Conservation (phyloP, 2,113 vertebrate species). For the Tachysurus fulvidraco region DNA sequence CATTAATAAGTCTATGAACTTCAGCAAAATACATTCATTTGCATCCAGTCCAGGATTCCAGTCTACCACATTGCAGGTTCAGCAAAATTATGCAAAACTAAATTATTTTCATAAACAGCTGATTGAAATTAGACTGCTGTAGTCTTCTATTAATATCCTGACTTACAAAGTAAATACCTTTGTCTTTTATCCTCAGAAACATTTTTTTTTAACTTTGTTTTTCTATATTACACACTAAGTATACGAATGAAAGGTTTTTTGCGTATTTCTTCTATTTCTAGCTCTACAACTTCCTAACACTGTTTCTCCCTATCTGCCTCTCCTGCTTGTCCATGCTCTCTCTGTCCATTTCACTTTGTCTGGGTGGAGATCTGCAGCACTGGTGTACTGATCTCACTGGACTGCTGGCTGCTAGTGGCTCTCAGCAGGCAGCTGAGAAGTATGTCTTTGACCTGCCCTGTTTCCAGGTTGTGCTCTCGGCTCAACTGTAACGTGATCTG, state of each 20-base stretch:
- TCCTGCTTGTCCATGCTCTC: slow-evolving; percentile 59
- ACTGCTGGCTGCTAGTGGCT: slow-evolving; percentile 81
- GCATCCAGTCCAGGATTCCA: not conserved
- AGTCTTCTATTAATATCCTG: not conserved
- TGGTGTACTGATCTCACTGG: slow-evolving; percentile 91
- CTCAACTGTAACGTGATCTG: slow-evolving; percentile 91
- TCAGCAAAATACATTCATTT: not conserved
- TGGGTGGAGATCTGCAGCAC: slow-evolving; percentile 88
- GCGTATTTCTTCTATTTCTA: not conserved
- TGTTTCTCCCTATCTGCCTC: slow-evolving; percentile 57
- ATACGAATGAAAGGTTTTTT: not conserved
- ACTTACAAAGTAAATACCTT: not conserved
- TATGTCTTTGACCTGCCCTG: slow-evolving; percentile 88
- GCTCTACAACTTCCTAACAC: not conserved
- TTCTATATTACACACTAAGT: not conserved
- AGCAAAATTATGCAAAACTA: not conserved
- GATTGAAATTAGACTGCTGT: not conserved
- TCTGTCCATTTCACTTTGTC: slow-evolving; percentile 20
- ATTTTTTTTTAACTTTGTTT: not conserved
- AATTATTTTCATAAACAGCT: not conserved
- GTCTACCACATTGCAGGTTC: not conserved
- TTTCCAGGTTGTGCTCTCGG: slow-evolving; percentile 87
- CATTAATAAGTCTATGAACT: not conserved
- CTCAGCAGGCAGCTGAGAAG: slow-evolving; percentile 86
- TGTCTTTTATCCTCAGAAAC: not conserved